Conservation (phyloP, 1,140 invertebrate genomes). For the Aphelenchoides fujianensis region DNA sequence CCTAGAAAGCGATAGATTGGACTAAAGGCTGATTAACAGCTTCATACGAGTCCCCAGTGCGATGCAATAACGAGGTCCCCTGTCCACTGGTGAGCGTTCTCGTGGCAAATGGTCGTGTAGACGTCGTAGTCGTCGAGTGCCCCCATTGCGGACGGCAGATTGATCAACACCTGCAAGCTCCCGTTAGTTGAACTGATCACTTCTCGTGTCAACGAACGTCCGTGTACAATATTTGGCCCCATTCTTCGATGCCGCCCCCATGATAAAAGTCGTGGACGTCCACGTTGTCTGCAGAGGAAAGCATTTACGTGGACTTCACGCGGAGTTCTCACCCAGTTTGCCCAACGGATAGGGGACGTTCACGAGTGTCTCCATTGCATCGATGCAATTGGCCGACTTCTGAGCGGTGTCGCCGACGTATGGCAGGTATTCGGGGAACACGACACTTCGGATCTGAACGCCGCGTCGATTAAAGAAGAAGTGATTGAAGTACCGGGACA, state of each 20-base stretch:
- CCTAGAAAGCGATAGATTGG: neutral
- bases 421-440: neutral
- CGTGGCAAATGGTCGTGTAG: neutral
- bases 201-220: neutral
- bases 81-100: neutral
- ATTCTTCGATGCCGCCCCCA: neutral
- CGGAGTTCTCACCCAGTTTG: too few relatives aligned
- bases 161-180: too few relatives aligned
- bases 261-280: neutral
- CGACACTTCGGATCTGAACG: neutral
- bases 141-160: neutral
- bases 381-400: constrained; percentile 1
- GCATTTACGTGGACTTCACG: too few relatives aligned
- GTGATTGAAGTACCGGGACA: constrained; percentile 4
- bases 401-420: neutral
- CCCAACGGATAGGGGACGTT: neutral
- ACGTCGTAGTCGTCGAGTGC: neutral
- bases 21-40: neutral
- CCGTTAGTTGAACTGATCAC: too few relatives aligned
- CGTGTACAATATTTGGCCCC: neutral
- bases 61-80: neutral
- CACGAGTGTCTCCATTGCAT: constrained; percentile 5
- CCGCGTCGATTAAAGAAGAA: neutral
- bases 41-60: neutral
- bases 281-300: constrained; percentile 17